Conservation (phyloP, 2,888 invertebrate genomes). For the Tryphoninae sp. region DNA sequence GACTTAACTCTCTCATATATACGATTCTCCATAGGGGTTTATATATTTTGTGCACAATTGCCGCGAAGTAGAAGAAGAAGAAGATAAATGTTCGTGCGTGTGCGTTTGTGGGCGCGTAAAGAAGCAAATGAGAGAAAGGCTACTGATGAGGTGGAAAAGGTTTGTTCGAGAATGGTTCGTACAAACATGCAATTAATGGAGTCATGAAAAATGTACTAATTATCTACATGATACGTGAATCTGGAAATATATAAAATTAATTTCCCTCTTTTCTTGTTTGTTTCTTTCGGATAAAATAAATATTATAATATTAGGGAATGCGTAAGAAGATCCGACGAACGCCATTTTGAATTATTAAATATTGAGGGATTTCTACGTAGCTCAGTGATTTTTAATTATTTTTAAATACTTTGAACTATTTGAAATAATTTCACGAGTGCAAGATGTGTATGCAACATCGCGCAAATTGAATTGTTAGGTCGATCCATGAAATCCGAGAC, state of each 20-base stretch:
- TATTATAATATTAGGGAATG: no score
- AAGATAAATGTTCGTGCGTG: conserved; percentile 28
- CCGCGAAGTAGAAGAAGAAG: conserved; percentile 53
- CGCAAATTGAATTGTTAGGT: no score
- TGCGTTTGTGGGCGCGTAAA: background rate
- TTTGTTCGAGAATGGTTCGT: background rate
- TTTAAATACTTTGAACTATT: no score
- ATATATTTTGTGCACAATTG: conserved; percentile 50
- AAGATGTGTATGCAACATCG: no score
- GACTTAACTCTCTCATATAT: conserved; percentile 52
- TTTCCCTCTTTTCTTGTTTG: background rate
- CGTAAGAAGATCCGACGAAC: no score
- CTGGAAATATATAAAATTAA: background rate
- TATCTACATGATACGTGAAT: background rate
- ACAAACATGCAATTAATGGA: background rate
- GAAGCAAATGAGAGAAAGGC: conserved; percentile 5
- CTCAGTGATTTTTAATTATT: no score
- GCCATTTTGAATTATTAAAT: no score
- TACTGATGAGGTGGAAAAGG: background rate
- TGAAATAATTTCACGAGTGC: no score
- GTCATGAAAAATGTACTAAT: background rate
- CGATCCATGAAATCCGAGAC: no score
- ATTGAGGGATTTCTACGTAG: no score
- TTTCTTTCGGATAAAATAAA: background rate
- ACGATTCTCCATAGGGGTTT: conserved; percentile 48